Percentiles rank a stretch among this genome's conserved stretches.
Evolutionary conservation across 1,140 invertebrate genomes (phyloP).

Genomic region (Pachypeltis micranthus): DNA sequence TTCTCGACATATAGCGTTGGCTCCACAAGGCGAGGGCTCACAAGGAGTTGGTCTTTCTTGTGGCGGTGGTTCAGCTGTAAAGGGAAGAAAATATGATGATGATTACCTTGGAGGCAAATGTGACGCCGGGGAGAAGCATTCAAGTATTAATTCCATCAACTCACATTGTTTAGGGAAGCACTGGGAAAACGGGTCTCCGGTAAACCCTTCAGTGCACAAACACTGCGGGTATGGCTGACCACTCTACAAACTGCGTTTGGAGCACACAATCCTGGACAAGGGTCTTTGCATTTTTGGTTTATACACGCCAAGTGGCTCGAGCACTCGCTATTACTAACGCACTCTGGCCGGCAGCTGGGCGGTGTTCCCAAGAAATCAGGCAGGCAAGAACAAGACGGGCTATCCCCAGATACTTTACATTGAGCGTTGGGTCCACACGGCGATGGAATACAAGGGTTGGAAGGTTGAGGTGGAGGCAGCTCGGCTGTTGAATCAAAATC

Average conservation of each 20-base stretch:
- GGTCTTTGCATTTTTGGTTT: slow-evolving; percentile 43
- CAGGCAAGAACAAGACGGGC: slow-evolving; percentile 45
- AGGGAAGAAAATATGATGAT: no score
- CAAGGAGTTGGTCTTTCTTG: slow-evolving; percentile 43
- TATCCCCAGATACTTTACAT: slow-evolving; percentile 44
- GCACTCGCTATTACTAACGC: slow-evolving; percentile 43
- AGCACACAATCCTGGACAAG: slow-evolving; percentile 46
- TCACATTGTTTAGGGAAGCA: slow-evolving; percentile 47
- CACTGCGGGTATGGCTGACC: slow-evolving; percentile 51
- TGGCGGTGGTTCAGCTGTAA: slow-evolving; percentile 25
- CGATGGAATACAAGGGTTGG: slow-evolving; percentile 40
- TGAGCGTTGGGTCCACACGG: slow-evolving; percentile 54
- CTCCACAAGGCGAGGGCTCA: slow-evolving; percentile 55
- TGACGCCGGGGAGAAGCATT: no score
- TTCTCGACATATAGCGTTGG: slow-evolving; percentile 56
- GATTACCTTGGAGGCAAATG: no score
- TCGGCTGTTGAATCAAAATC: slow-evolving; percentile 22
- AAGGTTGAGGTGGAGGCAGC: slow-evolving; percentile 30
- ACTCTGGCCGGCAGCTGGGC: slow-evolving; percentile 43
- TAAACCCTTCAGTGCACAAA: slow-evolving; percentile 49
- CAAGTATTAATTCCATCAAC: slow-evolving; percentile 20
- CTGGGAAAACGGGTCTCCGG: slow-evolving; percentile 59
- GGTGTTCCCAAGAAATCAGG: slow-evolving; percentile 38
- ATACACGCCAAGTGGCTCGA: slow-evolving; percentile 41
- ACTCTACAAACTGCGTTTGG: slow-evolving; percentile 51